Evolutionary conservation across 2,797 vertebrate genomes (phyloP).

Genomic region (Momotus momota): DNA sequence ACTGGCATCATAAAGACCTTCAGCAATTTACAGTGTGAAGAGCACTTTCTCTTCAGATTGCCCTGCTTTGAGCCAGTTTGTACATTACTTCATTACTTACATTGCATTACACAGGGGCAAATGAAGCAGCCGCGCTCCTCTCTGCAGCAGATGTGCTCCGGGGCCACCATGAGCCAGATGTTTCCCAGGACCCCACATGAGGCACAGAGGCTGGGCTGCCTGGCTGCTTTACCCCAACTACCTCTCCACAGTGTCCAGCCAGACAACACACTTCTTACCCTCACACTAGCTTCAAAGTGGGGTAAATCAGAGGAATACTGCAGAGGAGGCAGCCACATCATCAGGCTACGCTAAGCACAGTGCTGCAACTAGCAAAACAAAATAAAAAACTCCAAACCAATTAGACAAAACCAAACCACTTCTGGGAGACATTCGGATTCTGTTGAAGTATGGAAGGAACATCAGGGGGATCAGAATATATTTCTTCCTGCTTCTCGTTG

Average conservation of each 20-base stretch:
- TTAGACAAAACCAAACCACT: neutral
- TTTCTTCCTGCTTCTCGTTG: neutral
- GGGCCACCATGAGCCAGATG: neutral
- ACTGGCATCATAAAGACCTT: conserved; percentile 51
- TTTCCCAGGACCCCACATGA: neutral
- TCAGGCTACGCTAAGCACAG: neutral
- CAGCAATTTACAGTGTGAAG: conserved; percentile 46
- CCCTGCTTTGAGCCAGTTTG: conserved; percentile 16
- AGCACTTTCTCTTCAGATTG: conserved; percentile 15
- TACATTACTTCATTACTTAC: conserved; percentile 27
- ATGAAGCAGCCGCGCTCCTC: neutral
- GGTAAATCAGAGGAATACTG: neutral
- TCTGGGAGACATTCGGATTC: neutral
- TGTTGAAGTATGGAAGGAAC: neutral
- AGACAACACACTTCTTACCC: neutral
- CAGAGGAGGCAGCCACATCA: neutral
- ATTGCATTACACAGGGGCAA: conserved; percentile 26
- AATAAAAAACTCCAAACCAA: neutral
- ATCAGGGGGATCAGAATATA: neutral
- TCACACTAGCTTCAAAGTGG: neutral
- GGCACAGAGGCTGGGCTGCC: neutral
- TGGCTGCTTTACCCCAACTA: neutral
- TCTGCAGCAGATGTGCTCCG: neutral
- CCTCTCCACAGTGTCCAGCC: neutral
- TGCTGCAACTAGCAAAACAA: neutral